Evolutionary conservation across 2,797 vertebrate genomes (phyloP).

Genomic region (Pseudochirops corinnae): DNA sequence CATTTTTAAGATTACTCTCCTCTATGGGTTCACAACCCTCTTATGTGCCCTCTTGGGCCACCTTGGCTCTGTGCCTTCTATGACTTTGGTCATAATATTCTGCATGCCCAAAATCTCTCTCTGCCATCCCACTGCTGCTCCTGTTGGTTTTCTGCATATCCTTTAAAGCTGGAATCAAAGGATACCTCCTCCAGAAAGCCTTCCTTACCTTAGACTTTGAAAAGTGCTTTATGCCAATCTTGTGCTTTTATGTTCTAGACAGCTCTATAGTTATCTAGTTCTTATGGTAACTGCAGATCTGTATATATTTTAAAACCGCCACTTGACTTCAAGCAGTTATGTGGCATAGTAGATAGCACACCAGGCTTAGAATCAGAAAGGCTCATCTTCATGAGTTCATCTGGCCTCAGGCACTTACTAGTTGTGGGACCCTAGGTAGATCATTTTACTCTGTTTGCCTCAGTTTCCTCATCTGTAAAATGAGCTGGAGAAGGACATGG

Average conservation of each 20-base stretch:
- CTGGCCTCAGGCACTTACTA: not conserved
- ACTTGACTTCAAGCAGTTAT: not conserved
- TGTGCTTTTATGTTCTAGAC: not conserved
- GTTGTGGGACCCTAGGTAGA: not conserved
- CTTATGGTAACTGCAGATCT: not conserved
- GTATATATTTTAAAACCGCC: not conserved
- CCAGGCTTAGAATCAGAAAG: not conserved
- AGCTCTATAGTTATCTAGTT: not conserved
- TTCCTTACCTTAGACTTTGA: not conserved
- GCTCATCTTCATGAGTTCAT: not conserved
- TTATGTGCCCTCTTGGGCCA: not conserved
- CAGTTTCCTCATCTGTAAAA: not conserved
- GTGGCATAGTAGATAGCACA: not conserved
- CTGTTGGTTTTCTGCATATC: not conserved
- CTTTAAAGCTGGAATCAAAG: conserved; percentile 15
- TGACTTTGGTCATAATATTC: not conserved
- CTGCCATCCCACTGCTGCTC: not conserved
- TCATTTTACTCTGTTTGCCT: not conserved
- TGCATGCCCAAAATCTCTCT: not conserved
- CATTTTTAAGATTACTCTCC: not conserved
- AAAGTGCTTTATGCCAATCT: not conserved
- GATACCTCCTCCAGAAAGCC: not conserved
- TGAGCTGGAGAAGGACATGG: not conserved
- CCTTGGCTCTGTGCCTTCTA: not conserved
- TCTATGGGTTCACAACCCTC: not conserved